These are phyloP conservation scores for Xestia sexstrigata DNA, from an alignment of 2,888 invertebrate genomes.

Conservation along the genomic window DNA sequence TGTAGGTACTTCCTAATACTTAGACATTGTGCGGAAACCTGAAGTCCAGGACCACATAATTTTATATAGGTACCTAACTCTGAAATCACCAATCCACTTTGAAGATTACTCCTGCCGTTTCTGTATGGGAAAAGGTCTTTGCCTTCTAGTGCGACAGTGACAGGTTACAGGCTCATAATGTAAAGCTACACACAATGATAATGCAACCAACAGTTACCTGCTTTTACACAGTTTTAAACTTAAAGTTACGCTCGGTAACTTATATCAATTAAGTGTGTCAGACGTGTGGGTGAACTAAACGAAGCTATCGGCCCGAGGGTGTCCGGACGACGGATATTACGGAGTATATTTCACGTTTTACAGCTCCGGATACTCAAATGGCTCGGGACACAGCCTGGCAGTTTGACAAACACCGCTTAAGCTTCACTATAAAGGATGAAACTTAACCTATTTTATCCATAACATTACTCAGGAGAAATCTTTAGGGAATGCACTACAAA, in stretches of 20 bases:
- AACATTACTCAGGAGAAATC: conserved; percentile 1
- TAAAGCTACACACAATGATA: not conserved
- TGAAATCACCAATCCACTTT: not conserved
- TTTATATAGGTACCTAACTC: not conserved
- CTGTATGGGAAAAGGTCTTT: not conserved
- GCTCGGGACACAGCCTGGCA: conserved; percentile 11
- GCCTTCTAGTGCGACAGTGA: not conserved
- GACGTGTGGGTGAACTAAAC: conserved; percentile 30
- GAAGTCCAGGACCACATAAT: not conserved
- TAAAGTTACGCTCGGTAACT: conserved; percentile 23
- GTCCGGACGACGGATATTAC: conserved; percentile 62
- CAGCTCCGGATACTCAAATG: conserved; percentile 32
- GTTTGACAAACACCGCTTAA: conserved; percentile 29
- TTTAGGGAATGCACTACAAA: conserved; percentile 9
- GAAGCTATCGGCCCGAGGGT: conserved; percentile 31
- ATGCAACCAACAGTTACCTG: not conserved
- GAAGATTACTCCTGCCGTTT: not conserved
- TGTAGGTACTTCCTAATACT: not conserved
- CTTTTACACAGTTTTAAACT: conserved; percentile 11
- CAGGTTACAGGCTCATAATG: not conserved
- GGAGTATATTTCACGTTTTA: conserved; percentile 69
- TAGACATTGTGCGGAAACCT: not conserved
- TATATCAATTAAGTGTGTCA: conserved; percentile 45
- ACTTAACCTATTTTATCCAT: conserved; percentile 13
- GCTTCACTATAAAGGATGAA: conserved; percentile 19